Evolutionary conservation across 2,888 invertebrate species (phyloP).

Genomic region (Incurvaria masculella): DNA sequence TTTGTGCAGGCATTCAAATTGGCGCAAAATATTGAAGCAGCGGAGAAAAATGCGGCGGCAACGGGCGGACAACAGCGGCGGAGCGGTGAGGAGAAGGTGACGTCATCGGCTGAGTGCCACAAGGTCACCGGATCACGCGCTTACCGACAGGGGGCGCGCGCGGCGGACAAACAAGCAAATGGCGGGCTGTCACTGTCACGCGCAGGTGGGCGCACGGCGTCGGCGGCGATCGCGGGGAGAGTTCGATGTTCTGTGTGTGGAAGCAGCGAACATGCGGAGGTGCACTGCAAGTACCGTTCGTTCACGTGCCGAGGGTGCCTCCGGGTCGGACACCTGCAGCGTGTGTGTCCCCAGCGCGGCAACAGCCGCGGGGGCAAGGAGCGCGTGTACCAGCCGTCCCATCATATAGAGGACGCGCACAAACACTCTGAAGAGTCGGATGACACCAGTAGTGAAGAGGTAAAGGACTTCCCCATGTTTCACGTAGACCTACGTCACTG

Average conservation of each 20-base stretch:
- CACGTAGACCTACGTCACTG: neutral
- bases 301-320: neutral
- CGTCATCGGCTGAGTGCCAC: neutral
- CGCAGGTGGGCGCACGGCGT: neutral
- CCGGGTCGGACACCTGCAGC: neutral
- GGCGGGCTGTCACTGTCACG: too few relatives aligned
- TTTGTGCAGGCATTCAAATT: neutral
- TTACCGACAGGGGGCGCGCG: neutral
- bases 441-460: neutral
- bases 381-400: neutral
- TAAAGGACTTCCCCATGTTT: neutral
- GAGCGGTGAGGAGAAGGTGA: neutral
- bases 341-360: neutral
- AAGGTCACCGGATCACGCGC: neutral
- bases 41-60: conserved; percentile 13
- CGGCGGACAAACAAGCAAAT: neutral
- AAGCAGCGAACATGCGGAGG: neutral
- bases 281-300: neutral
- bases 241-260: neutral
- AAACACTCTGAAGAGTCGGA: neutral
- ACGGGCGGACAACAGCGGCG: neutral
- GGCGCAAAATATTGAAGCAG: conserved; percentile 9
- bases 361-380: too few relatives aligned
- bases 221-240: neutral
- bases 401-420: too few relatives aligned